Percentiles rank a stretch among this genome's conserved stretches.
Evolutionary conservation across 1,140 invertebrate genomes (phyloP).

Genomic region (Neelides sp.): DNA sequence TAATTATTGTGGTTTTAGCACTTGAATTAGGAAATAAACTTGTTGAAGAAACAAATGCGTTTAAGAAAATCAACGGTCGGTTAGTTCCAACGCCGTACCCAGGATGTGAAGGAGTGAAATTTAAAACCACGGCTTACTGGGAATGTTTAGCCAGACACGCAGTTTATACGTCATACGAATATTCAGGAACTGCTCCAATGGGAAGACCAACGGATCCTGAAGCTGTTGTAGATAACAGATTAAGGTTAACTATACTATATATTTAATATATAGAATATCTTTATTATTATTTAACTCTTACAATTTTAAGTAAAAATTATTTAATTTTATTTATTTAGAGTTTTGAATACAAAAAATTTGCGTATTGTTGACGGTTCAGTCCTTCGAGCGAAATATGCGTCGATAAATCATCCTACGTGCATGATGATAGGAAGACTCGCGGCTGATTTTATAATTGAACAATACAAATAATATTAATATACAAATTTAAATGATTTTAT

Average conservation of each 20-base stretch:
- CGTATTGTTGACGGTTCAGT: not conserved
- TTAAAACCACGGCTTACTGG: conserved; percentile 66
- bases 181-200: conserved; percentile 12
- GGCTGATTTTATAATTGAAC: too few relatives aligned
- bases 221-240: not conserved
- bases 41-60: conserved; percentile 10
- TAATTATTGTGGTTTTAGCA: not conserved
- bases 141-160: conserved; percentile 44
- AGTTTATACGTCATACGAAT: conserved; percentile 9
- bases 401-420: not conserved
- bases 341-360: not conserved
- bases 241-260: too few relatives aligned
- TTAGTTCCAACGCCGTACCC: conserved; percentile 48
- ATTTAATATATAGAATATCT: too few relatives aligned
- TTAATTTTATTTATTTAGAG: too few relatives aligned
- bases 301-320: too few relatives aligned
- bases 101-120: conserved; percentile 58
- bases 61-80: conserved; percentile 12
- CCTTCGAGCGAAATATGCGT: not conserved
- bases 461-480: too few relatives aligned
- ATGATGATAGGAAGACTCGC: too few relatives aligned
- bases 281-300: too few relatives aligned
- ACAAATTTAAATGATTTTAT: too few relatives aligned
- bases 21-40: conserved; percentile 16
- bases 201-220: conserved; percentile 3